Evolutionary conservation across 2,888 invertebrate genomes (phyloP).

Genomic region (Asteroscopus sphinx): DNA sequence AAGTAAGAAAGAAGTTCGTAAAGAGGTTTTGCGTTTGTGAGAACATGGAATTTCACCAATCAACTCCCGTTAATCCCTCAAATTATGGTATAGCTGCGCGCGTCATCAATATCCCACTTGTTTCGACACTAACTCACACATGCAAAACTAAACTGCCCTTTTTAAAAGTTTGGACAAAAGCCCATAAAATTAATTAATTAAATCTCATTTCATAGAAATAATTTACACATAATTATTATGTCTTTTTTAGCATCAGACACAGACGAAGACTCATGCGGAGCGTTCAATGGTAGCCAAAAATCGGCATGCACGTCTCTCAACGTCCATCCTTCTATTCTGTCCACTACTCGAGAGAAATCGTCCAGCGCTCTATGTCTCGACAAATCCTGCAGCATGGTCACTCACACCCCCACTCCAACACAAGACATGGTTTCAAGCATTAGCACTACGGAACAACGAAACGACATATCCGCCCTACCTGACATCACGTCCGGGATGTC

Average conservation of each 20-base stretch:
- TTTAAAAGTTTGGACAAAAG: too few species aligned
- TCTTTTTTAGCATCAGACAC: slow-evolving; percentile 81
- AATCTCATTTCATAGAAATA: too few species aligned
- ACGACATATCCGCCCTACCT: slow-evolving; percentile 83
- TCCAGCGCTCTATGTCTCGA: slow-evolving; percentile 86
- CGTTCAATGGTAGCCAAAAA: slow-evolving; percentile 86
- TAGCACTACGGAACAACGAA: slow-evolving; percentile 85
- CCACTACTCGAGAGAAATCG: slow-evolving; percentile 82
- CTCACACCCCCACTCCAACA: slow-evolving; percentile 87
- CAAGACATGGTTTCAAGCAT: slow-evolving; percentile 89
- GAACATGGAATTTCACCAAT: too few species aligned
- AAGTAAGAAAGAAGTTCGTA: too few species aligned
- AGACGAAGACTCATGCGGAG: slow-evolving; percentile 86
- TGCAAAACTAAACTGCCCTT: too few species aligned
- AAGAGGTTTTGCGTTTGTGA: too few species aligned
- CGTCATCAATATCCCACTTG: too few species aligned
- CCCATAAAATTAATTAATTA: too few species aligned
- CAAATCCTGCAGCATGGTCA: slow-evolving; percentile 84
- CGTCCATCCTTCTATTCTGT: slow-evolving; percentile 82
- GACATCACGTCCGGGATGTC: slow-evolving; percentile 87
- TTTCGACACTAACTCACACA: too few species aligned
- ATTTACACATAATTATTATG: too few species aligned
- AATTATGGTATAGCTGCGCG: too few species aligned
- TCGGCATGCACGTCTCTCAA: slow-evolving; percentile 85
- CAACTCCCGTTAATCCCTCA: too few species aligned